A percentile compares a stretch with the other conserved stretches of the same genome.
phyloP scores from a whole-genome alignment of 2,113 vertebrate genomes.

The Tympanuchus pallidicinctus region DNA sequence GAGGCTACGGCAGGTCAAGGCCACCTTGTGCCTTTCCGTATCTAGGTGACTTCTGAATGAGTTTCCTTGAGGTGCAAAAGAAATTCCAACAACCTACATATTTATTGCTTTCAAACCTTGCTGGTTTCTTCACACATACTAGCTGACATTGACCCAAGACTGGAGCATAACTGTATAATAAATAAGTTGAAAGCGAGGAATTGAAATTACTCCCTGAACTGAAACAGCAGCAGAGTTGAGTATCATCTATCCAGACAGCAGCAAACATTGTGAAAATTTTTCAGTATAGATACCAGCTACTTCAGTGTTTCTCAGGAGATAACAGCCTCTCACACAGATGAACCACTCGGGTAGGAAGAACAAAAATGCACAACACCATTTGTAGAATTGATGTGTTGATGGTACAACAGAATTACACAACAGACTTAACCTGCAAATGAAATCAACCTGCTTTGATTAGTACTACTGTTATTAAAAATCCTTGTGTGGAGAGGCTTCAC shows the following conservation, averaged over 20 bases:
- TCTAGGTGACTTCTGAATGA: background rate
- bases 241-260: background rate
- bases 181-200: background rate
- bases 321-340: background rate
- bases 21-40: background rate
- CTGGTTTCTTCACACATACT: background rate
- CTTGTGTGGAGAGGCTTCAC: background rate
- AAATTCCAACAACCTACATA: background rate
- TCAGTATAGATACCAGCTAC: background rate
- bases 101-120: background rate
- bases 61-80: background rate
- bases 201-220: background rate
- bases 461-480: background rate
- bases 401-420: background rate
- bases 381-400: background rate
- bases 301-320: background rate
- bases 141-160: background rate
- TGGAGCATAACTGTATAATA: background rate
- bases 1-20: background rate
- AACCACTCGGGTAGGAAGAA: slow-evolving; percentile 12
- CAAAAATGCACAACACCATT: background rate
- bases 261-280: background rate
- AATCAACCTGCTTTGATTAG: background rate
- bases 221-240: background rate
- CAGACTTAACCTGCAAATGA: background rate